Conservation (phyloP, 1,140 invertebrate genomes). For the Coptotermes formosanus region DNA sequence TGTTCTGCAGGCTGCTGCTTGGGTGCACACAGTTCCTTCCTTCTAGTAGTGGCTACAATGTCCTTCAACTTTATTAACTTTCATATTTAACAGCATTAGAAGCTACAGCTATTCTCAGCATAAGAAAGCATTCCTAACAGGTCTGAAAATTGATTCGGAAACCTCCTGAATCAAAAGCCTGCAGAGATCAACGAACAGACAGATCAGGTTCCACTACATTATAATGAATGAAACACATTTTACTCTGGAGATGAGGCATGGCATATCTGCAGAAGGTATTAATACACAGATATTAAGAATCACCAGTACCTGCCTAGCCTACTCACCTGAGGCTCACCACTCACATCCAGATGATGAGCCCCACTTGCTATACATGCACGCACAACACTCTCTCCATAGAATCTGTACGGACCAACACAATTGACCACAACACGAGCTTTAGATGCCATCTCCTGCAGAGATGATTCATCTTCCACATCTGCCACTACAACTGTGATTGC, state of each 20-base stretch:
- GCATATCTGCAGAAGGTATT: neutral
- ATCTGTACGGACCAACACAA: slow-evolving; percentile 85
- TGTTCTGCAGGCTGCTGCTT: too few species aligned
- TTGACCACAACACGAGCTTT: slow-evolving; percentile 76
- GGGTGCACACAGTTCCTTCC: too few species aligned
- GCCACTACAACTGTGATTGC: slow-evolving; percentile 63
- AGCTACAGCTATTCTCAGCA: too few species aligned
- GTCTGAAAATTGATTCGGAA: too few species aligned
- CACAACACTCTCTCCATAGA: slow-evolving; percentile 90
- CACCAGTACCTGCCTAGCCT: neutral
- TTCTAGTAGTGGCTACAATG: too few species aligned
- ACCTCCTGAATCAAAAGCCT: too few species aligned
- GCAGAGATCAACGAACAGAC: too few species aligned
- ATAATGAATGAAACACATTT: neutral
- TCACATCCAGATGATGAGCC: slow-evolving; percentile 88
- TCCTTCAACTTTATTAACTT: too few species aligned
- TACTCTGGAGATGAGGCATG: neutral
- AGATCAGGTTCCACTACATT: neutral
- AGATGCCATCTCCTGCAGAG: slow-evolving; percentile 72
- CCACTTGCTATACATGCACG: slow-evolving; percentile 79
- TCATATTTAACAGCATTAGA: too few species aligned
- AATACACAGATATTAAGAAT: neutral
- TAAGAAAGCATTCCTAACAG: too few species aligned
- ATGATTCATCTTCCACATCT: slow-evolving; percentile 70
- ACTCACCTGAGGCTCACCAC: slow-evolving; percentile 76